Evolutionary conservation across 2,888 invertebrate genomes (phyloP).

Genomic region (Odontocolon sp.): DNA sequence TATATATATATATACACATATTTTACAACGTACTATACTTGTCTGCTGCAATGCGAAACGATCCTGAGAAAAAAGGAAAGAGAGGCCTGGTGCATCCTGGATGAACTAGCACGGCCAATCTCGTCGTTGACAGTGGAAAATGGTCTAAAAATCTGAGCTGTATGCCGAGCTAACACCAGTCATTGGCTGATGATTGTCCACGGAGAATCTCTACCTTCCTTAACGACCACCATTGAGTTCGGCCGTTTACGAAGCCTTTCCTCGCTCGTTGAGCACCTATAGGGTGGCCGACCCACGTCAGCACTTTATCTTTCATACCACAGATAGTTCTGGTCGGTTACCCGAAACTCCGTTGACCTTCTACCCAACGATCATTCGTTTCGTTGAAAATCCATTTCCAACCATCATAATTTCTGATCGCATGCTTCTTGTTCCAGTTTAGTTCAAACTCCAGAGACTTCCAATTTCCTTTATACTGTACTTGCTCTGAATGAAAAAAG

Average conservation of each 20-base stretch:
- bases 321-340: conserved; percentile 33
- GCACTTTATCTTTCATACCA: conserved; percentile 44
- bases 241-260: conserved; percentile 49
- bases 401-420: conserved; percentile 7
- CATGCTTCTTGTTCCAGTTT: conserved; percentile 12
- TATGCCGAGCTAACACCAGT: conserved; percentile 61
- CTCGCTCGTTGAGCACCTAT: conserved; percentile 45
- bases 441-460: neutral
- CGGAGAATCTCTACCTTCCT: conserved; percentile 54
- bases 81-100: conserved; percentile 13
- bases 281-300: conserved; percentile 50
- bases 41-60: conserved; percentile 21
- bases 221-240: conserved; percentile 65
- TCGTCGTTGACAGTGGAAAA: conserved; percentile 26
- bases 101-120: conserved; percentile 4
- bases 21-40: conserved; percentile 13
- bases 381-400: conserved; percentile 17
- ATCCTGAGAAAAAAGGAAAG: conserved; percentile 9
- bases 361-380: neutral
- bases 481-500: neutral
- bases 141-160: conserved; percentile 31
- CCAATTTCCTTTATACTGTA: neutral
- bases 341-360: conserved; percentile 23
- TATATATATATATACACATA: no score
- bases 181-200: conserved; percentile 61